A percentile compares a stretch with the other conserved stretches of the same genome.
These are phyloP conservation scores for Drosophila fulvimacula DNA, from an alignment of 2,888 invertebrate genomes.

Conservation along the genomic window DNA sequence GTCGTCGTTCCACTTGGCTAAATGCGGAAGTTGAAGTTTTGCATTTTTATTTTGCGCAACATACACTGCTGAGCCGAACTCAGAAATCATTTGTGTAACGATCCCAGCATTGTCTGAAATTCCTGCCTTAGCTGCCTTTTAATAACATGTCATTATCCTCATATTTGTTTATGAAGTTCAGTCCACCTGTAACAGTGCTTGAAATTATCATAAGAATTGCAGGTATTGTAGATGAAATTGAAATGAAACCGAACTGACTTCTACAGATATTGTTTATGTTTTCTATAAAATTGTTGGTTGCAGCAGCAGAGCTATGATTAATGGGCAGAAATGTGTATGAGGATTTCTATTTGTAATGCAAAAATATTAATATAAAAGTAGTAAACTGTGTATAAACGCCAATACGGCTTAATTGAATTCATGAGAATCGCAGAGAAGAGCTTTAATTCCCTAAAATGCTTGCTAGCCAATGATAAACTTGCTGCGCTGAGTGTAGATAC, in stretches of 20 bases:
- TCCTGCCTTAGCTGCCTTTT: slow-evolving; percentile 40
- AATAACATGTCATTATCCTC: slow-evolving; percentile 82
- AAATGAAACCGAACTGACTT: slow-evolving; percentile 1
- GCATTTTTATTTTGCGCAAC: slow-evolving; percentile 27
- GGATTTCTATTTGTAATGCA: background rate
- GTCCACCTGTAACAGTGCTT: slow-evolving; percentile 31
- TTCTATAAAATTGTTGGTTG: background rate
- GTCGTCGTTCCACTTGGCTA: slow-evolving; percentile 80
- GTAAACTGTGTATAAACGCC: background rate
- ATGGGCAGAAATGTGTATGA: background rate
- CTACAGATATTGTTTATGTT: background rate
- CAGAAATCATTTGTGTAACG: slow-evolving; percentile 34
- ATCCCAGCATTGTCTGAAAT: slow-evolving; percentile 71
- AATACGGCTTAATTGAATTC: background rate
- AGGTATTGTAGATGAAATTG: background rate
- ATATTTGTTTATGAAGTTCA: slow-evolving; percentile 73
- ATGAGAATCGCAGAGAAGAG: background rate
- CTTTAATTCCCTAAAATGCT: background rate
- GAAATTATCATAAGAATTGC: slow-evolving; percentile 36
- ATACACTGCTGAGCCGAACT: slow-evolving; percentile 29
- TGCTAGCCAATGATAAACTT: no score
- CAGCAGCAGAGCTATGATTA: background rate
- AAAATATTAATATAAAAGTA: background rate
- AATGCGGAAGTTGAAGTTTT: slow-evolving; percentile 71
- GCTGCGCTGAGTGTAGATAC: no score